A percentile compares a stretch with the other conserved stretches of the same genome.
Conservation (phyloP, 2,113 vertebrate species). For the Promerops cafer region DNA sequence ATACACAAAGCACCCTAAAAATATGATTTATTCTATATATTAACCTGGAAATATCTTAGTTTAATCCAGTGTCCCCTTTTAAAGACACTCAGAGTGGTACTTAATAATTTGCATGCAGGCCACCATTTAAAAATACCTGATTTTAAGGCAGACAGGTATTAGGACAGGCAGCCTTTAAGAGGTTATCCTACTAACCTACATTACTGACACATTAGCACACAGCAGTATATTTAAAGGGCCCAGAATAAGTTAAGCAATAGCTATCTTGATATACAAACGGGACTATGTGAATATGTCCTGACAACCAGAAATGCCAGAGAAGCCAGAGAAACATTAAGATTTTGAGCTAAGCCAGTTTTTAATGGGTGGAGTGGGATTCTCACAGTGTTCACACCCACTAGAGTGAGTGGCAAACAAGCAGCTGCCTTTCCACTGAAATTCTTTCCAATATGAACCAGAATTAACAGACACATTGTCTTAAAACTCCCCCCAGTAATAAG, state of each 20-base stretch:
- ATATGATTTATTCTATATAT: rapidly evolving
- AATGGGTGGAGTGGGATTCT: constrained; percentile 51
- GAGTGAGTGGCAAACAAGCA: background rate
- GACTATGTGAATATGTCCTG: background rate
- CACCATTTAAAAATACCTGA: background rate
- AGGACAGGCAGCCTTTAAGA: background rate
- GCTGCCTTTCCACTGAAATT: background rate
- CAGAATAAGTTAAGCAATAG: background rate
- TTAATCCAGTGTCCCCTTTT: background rate
- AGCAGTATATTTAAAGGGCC: background rate
- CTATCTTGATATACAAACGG: constrained; percentile 13
- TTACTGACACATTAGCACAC: background rate
- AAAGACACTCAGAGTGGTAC: background rate
- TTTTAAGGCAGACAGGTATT: background rate
- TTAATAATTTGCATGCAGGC: background rate
- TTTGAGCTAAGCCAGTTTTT: constrained; percentile 40
- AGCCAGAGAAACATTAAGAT: constrained; percentile 39
- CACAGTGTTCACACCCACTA: constrained; percentile 27
- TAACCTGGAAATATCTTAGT: background rate
- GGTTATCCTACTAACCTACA: constrained; percentile 51
- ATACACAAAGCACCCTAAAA: background rate
- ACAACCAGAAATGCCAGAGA: constrained; percentile 47
- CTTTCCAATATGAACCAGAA: background rate
- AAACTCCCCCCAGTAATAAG: background rate
- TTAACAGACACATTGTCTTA: background rate